Evolutionary conservation across 2,797 vertebrate species (phyloP), one percentile per base, ranked within the genome.

Genomic region (Crenuchus spilurus): DNA sequence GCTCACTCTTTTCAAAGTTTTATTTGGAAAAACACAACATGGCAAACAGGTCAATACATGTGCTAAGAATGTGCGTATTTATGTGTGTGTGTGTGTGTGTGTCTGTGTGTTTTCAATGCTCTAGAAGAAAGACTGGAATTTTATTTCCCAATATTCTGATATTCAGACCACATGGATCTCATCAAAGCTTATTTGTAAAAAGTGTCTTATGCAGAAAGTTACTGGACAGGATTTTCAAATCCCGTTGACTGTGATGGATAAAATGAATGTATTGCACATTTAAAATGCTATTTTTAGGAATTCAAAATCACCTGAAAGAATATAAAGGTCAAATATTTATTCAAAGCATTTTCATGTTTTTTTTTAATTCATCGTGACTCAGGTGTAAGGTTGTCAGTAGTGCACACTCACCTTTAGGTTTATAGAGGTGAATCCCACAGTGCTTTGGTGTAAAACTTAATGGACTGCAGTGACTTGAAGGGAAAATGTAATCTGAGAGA

Each of bases 1-100:
- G 85, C 87, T 88, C 81, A 91, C 69, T 85, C 83, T 90, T 88
- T 84, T 85, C 83, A 87, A 84, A 82, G 83, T 87, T 86, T 88
- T 84, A 85, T 86, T 86, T 84, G 82, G 39, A 85, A 86, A 85
- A 80, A 69, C 66, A 67, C 69, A 81, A 83, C 63, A 52, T 51
- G 62, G 76, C 64, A 85, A 68, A 80, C 42, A 74, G 70, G 51
- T 51, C 80, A 69, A 73, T 79, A 60, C 81, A 72, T 81, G 82
- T 85, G 78, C 70, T 58, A 30, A 18, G 22, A 22, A 18, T 75
- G 71, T 58, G 16, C 35, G 37, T 63, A 63, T 75, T 44, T 80
- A 35, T 35, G 52, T 55, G 57, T 63, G 13, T 57, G 51, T 51
- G 42, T 41, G 33, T 39, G 5, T 31, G 18, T 52, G 71, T 48